Percentiles rank a stretch among this genome's conserved stretches.
Evolutionary conservation across 2,888 invertebrate species (phyloP).

Genomic region (Caprella mutica): DNA sequence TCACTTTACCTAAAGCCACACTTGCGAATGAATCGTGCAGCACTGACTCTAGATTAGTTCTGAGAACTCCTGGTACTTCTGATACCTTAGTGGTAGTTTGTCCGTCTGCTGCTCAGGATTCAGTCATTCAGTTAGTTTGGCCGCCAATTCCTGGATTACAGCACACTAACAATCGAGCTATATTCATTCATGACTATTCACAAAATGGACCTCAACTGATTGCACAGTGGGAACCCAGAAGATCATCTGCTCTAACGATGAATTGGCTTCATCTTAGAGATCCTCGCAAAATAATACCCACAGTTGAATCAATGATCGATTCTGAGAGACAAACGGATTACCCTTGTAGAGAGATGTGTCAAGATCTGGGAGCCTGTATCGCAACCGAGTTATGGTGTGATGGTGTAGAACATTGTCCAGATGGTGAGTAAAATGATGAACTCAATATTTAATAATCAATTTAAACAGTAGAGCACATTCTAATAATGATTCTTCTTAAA

Average conservation of each 20-base stretch:
- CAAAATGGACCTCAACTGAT: conserved; percentile 7
- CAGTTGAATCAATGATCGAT: not conserved
- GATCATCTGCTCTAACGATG: conserved; percentile 21
- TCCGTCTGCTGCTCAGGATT: conserved; percentile 21
- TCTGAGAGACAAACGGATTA: not conserved
- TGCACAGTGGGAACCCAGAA: conserved; percentile 24
- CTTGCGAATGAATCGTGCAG: conserved; percentile 30
- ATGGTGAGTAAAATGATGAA: conserved; percentile 12
- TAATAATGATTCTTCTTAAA: not conserved
- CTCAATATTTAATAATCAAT: not conserved
- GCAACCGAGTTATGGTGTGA: conserved; percentile 30
- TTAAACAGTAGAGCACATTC: not conserved
- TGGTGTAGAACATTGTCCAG: conserved; percentile 26
- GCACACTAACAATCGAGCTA: conserved; percentile 1
- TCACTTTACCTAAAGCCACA: conserved; percentile 27
- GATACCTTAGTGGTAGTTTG: conserved; percentile 23
- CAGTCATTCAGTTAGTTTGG: conserved; percentile 21
- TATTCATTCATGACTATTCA: no score
- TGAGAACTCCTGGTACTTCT: conserved; percentile 22
- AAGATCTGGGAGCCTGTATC: conserved; percentile 27
- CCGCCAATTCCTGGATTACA: conserved; percentile 14
- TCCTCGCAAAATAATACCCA: not conserved
- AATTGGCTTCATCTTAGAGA: conserved; percentile 22
- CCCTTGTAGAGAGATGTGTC: conserved; percentile 29
- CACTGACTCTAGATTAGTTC: conserved; percentile 25